Conservation (phyloP, 1,140 invertebrate genomes). For the Eriocheir sinensis region DNA sequence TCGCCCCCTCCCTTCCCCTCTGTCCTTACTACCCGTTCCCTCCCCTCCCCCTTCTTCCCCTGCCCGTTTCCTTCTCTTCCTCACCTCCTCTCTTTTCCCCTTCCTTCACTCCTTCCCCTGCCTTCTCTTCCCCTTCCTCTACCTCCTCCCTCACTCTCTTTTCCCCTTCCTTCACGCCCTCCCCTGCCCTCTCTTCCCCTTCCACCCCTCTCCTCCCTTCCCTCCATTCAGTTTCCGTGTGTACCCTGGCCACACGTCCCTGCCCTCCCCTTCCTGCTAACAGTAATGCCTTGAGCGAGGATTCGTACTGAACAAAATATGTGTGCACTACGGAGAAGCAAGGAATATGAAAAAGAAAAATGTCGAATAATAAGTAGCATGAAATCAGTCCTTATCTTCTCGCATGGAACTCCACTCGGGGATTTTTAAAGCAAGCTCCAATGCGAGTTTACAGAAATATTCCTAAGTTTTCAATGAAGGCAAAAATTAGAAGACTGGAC, state of each 20-base stretch:
- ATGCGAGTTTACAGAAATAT: not conserved
- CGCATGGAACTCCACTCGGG: not conserved
- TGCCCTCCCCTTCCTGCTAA: not conserved
- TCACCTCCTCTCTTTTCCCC: not conserved
- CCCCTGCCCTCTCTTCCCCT: not conserved
- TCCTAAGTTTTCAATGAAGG: constrained; percentile 6
- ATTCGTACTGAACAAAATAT: not conserved
- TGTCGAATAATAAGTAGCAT: not conserved
- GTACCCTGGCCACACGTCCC: not conserved
- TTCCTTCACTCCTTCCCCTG: not conserved
- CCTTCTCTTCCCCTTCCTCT: not conserved
- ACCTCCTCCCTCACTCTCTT: not conserved
- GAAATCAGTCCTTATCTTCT: not conserved
- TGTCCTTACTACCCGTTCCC: not conserved
- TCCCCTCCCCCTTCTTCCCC: not conserved
- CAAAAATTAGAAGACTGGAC: not conserved
- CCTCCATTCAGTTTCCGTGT: too few species aligned
- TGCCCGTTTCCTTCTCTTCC: not conserved
- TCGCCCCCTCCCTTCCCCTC: not conserved
- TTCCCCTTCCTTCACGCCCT: not conserved
- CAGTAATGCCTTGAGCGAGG: not conserved
- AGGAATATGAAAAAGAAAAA: not conserved
- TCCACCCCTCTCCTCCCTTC: not conserved
- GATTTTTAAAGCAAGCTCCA: not conserved
- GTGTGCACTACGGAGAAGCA: not conserved